Base-by-base conservation (phyloP, 1,140 invertebrate species). In the Zaprionus inermis region DNA sequence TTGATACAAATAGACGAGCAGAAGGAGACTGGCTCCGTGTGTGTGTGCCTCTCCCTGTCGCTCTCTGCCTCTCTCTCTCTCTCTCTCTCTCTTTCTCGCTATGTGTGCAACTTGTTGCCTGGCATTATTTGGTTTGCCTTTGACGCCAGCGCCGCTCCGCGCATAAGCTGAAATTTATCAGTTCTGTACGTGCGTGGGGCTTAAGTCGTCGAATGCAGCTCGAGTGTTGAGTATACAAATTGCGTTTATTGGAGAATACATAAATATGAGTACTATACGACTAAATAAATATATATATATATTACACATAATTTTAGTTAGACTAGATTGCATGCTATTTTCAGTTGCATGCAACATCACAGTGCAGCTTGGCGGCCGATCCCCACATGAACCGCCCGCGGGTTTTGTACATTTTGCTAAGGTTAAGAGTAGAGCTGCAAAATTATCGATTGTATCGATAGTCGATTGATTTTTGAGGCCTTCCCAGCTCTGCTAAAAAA, bases 141-240 rank as follows among this genome's bases (percentile, higher is more conserved):
- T 49, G 44, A 30, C 63, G 68, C 18, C 54, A n/a, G n/a, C n/a
- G 54, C 18, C 34, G 56, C 55, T 56, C 54, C 59, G 54, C 70
- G 34, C 70, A 88, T 88, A 83, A 81, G 76, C 75, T 72, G 74
- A 70, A 80, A 88, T 88, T 88, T 89, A 88, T 88, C 84, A 88
- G 80, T 66, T 67, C 46, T 30, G 84, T 84, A 81, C 84, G 84
- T 88, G 84, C 75, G 74, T 63, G 74, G 49, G 61, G 78, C 79
- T 74, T 69, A 68, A 72, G 58, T 61, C 64, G 34, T 20, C 36
- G 38, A 44, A 44, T 44, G 24, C 51, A 22, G 16, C 44, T 49
- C 44, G 44, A 49, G 38, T 55, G 52, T 14, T 55, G 59, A 38
- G 41, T 63, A 49, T 69, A 69, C 55, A 68, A 73, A 67, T 73